Percentiles rank a stretch among this genome's conserved stretches.
phyloP scores from a whole-genome alignment of 2,888 invertebrate species.

The Nomada fucata region DNA sequence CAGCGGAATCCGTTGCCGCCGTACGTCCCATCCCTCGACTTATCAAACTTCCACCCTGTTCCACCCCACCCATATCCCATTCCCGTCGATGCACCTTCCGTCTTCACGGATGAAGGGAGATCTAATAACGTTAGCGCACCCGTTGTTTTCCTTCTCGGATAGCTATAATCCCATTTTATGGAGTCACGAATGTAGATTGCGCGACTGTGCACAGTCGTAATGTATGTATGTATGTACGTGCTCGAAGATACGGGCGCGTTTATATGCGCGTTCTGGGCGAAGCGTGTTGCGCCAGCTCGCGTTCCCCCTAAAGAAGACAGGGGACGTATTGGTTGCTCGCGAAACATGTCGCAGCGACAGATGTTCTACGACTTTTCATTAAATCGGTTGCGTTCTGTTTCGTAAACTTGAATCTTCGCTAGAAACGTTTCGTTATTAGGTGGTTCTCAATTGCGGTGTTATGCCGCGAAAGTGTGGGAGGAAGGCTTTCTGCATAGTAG shows the following conservation, averaged over 20 bases:
- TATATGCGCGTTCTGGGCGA: slow-evolving; percentile 9
- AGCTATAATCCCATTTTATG: slow-evolving; percentile 67
- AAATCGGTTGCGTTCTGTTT: slow-evolving; percentile 26
- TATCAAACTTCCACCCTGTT: slow-evolving; percentile 12
- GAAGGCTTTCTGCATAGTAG: too few relatives aligned
- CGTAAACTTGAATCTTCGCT: not conserved
- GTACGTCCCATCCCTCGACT: slow-evolving; percentile 11
- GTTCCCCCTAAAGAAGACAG: slow-evolving; percentile 13
- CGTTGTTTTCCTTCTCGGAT: slow-evolving; percentile 70
- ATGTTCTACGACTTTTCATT: slow-evolving; percentile 42
- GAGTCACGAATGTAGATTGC: slow-evolving; percentile 58
- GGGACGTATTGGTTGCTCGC: slow-evolving; percentile 21
- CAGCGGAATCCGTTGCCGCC: not conserved
- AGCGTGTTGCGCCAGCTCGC: slow-evolving; percentile 3
- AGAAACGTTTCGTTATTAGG: not conserved
- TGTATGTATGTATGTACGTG: slow-evolving; percentile 3
- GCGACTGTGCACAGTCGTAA: slow-evolving; percentile 30
- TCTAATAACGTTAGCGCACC: slow-evolving; percentile 74
- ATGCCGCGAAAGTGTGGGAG: too few relatives aligned
- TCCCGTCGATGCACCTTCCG: slow-evolving; percentile 42
- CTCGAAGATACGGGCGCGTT: slow-evolving; percentile 16
- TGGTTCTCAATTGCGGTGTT: too few relatives aligned
- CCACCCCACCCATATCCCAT: not conserved
- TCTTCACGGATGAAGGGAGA: slow-evolving; percentile 72
- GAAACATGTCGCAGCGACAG: slow-evolving; percentile 29